Base-by-base conservation (phyloP, 2,113 vertebrate species). In the Cyprinodon tularosa region DNA sequence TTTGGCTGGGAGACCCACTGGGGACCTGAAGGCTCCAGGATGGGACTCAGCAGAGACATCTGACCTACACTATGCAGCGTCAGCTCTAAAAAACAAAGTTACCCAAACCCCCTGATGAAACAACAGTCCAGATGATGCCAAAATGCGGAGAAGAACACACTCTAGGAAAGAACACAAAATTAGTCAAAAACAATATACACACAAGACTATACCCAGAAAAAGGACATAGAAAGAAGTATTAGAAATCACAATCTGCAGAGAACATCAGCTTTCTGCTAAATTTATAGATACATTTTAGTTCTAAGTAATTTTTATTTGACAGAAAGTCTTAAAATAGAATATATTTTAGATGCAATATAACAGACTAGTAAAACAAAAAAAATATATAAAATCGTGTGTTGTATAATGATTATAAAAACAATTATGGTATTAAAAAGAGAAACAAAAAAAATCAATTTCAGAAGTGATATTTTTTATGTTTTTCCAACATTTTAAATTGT, bases 31-130 rank as follows among this genome's bases (percentile, higher is more conserved):
- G 73, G 64, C 79, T 79, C 72, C 71, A 76, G 74, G 80, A 77
- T 22, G 75, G 79, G 76, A 72, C 74, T 87, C 71, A 20, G 80
- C 67, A 69, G 83, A 87, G 80, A 84, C 71, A 63, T 77, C 65
- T 84, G 85, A 92, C 84, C 87, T 84, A 77, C 77, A 79, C 80
- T 64, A 22, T 29, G 83, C 88, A 72, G 63, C 86, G 88, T 93
- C 81, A 92, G 91, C 90, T 80, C 67, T 65, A 88, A 89, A 77
- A 85, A 85, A 76, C 77, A 78, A 77, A 79, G 82, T 87, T 84
- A 82, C 72, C 64, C 75, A 78, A 87, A 71, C 60, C 76, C 80
- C 83, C 75, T n/a, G 77, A 84, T 84, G 82, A 84, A 91, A 90
- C 84, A 78, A 75, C 64, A 81, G 78, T 82, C 83, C 88, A 82